Evolutionary conservation across 2,888 invertebrate species (phyloP).

Genomic region (Kryphioiulus occultus): DNA sequence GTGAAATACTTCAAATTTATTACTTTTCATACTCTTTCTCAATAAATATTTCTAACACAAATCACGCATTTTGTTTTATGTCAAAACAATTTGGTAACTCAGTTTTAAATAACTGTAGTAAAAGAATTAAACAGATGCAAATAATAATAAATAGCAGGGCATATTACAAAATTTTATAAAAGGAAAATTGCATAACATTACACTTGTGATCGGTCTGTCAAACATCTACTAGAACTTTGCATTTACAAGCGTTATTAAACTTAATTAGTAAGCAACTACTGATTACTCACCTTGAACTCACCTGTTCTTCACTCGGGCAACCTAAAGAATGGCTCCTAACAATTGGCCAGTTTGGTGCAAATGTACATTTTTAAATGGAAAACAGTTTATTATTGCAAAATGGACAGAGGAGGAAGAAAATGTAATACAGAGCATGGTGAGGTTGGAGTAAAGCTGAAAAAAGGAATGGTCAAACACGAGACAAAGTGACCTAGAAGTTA

Average conservation of each 20-base stretch:
- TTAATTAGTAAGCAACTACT: not conserved
- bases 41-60: not conserved
- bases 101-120: too few relatives aligned
- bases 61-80: not conserved
- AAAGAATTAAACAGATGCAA: too few relatives aligned
- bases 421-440: conserved; percentile 37
- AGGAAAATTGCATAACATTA: not conserved
- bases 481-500: conserved; percentile 45
- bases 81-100: too few relatives aligned
- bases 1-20: not conserved
- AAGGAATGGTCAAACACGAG: conserved; percentile 44
- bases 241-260: not conserved
- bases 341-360: not conserved
- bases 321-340: not conserved
- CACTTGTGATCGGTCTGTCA: not conserved
- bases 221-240: not conserved
- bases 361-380: conserved; percentile 35
- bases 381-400: conserved; percentile 51
- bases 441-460: conserved; percentile 11
- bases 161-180: not conserved
- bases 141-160: too few relatives aligned
- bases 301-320: not conserved
- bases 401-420: conserved; percentile 48
- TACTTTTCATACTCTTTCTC: not conserved
- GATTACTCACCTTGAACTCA: not conserved